Evolutionary conservation across 1,140 invertebrate genomes (phyloP).

Genomic region (Aphelenchoides avenae): DNA sequence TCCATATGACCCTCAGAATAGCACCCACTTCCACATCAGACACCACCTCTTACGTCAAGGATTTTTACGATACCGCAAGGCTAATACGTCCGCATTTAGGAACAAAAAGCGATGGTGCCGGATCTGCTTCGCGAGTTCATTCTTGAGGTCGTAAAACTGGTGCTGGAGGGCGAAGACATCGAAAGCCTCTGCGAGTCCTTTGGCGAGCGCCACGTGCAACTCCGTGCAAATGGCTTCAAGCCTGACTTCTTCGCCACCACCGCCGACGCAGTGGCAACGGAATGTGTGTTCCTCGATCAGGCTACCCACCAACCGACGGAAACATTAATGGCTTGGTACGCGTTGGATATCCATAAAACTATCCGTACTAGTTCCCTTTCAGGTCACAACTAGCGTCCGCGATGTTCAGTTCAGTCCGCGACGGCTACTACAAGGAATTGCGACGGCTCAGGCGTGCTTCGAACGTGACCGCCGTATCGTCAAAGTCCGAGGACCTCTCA

Average conservation of each 20-base stretch:
- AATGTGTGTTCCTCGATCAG: conserved; percentile 39
- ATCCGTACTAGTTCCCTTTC: neutral
- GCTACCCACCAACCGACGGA: conserved; percentile 23
- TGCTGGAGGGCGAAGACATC: conserved; percentile 37
- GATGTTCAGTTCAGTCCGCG: conserved; percentile 21
- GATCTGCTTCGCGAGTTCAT: conserved; percentile 36
- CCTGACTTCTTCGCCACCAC: conserved; percentile 48
- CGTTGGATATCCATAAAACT: neutral
- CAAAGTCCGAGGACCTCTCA: too few relatives aligned
- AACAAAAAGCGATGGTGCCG: conserved; percentile 20
- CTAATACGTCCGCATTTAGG: too few relatives aligned
- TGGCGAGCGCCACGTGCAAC: conserved; percentile 37
- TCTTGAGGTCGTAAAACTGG: conserved; percentile 19
- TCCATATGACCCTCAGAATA: too few relatives aligned
- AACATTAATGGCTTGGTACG: conserved; percentile 24
- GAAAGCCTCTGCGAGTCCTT: conserved; percentile 36
- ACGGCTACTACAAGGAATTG: conserved; percentile 27
- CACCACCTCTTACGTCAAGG: too few relatives aligned
- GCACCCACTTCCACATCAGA: too few relatives aligned
- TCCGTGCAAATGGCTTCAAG: conserved; percentile 41
- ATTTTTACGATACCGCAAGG: too few relatives aligned
- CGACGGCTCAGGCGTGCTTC: conserved; percentile 21
- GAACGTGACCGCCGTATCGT: too few relatives aligned
- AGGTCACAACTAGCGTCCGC: conserved; percentile 23
- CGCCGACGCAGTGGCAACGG: conserved; percentile 47